Conservation (phyloP, 2,888 invertebrate species). For the Maniola hyperantus region DNA sequence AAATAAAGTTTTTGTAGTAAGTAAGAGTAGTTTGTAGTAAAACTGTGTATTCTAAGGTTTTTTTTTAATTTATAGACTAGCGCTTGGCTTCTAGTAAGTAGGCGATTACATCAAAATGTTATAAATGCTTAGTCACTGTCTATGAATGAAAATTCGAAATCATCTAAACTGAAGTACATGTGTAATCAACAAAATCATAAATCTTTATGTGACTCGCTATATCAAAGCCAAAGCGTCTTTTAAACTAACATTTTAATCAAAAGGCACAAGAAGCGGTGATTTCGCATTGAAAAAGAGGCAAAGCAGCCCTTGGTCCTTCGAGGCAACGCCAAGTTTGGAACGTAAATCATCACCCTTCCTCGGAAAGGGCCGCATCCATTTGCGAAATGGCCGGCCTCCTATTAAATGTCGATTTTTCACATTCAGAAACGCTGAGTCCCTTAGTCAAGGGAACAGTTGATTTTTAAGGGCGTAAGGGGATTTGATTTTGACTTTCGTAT, state of each 20-base stretch:
- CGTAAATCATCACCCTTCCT: slow-evolving; percentile 58
- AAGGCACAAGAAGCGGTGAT: slow-evolving; percentile 20
- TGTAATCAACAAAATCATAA: background rate
- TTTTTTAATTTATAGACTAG: too few relatives aligned
- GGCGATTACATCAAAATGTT: too few relatives aligned
- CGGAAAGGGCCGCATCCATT: slow-evolving; percentile 51
- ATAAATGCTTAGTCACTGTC: too few relatives aligned
- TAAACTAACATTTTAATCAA: slow-evolving; percentile 3
- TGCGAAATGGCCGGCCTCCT: slow-evolving; percentile 68
- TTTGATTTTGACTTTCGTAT: slow-evolving; percentile 33
- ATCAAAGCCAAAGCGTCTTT: background rate
- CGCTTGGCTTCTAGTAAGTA: too few relatives aligned
- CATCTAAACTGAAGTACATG: too few relatives aligned
- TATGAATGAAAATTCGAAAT: too few relatives aligned
- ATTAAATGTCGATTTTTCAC: slow-evolving; percentile 81
- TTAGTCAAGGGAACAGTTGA: slow-evolving; percentile 53
- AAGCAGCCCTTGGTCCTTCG: slow-evolving; percentile 39
- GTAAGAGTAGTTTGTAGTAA: too few relatives aligned
- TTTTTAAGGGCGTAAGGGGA: slow-evolving; percentile 44
- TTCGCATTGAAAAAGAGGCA: slow-evolving; percentile 32
- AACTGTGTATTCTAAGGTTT: too few relatives aligned
- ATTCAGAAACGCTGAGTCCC: slow-evolving; percentile 51
- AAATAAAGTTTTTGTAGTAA: too few relatives aligned
- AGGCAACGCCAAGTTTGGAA: slow-evolving; percentile 39
- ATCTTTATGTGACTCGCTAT: background rate